Evolutionary conservation across 2,888 invertebrate species (phyloP), one percentile per base, ranked within the genome.

Genomic region (Linnaemya vulpina): DNA sequence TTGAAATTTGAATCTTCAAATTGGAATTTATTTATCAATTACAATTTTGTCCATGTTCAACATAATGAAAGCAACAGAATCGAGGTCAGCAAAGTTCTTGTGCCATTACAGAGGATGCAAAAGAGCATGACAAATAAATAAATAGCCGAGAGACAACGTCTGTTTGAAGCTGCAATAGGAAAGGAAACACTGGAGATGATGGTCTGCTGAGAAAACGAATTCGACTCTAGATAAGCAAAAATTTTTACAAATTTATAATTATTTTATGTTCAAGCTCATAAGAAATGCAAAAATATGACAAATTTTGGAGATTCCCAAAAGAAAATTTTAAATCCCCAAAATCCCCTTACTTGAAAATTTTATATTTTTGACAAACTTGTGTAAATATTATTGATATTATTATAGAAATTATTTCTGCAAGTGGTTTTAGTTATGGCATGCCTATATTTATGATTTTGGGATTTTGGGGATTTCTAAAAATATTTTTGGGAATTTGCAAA

Each of bases 21-120:
- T 78, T 71, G 40, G 53, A 78, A 71, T 78, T 78, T 78, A 78
- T 78, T 78, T 78, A 71, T 78, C 70, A 71, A 78, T 78, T 71
- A 78, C 70, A 63, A 9, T 38, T 63, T 62, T 40, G 3, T 76
- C 15, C 22, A 43, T 67, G 43, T 46, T 55, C 25, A 22, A n/a
- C 49, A 43, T 77, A 51, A 68, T 60, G 38, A 68, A 77, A 13
- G 49, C 38, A 68, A 77, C 49, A 35, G 68, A 68, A 77, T 77
- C 68, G 68, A 77, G 77, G 77, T 68, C 77, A 76, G 13, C n/a
- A 40, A 68, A 30, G 20, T 51, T 68, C 5, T 35, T 30, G 55
- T 51, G 20, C 53, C 58, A 77, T 58, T 58, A 49, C 46, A 17
- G 53, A 40, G 17, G 11, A 11, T 25, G 17, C 0, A 10, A 40